phyloP scores from a whole-genome alignment of 2,113 vertebrate genomes.

The Hemicordylus capensis region DNA sequence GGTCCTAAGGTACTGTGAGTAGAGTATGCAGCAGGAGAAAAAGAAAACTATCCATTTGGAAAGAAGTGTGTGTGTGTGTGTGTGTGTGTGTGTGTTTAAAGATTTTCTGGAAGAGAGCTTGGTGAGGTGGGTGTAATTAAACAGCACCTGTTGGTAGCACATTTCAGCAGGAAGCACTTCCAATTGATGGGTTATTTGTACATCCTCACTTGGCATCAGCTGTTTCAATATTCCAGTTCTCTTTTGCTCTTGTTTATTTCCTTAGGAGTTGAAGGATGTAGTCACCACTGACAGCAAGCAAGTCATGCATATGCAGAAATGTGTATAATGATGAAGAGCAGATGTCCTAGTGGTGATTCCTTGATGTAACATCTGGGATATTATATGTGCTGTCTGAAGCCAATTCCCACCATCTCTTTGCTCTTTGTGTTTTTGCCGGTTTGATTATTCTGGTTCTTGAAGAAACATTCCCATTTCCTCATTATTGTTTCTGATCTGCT shows the following conservation, averaged over 20 bases:
- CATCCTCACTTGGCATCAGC: neutral
- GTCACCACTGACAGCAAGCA: conserved; percentile 26
- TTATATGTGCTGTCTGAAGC: neutral
- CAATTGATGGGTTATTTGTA: neutral
- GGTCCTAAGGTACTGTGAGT: neutral
- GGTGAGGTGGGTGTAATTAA: conserved; percentile 42
- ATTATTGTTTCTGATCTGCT: conserved; percentile 20
- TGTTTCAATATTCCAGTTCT: conserved; percentile 13
- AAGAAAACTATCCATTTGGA: neutral
- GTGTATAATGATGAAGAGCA: conserved; percentile 13
- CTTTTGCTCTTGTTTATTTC: neutral
- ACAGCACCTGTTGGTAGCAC: neutral
- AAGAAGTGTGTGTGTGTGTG: neutral
- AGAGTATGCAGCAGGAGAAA: neutral
- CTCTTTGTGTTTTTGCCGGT: conserved; percentile 29
- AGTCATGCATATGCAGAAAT: conserved; percentile 13
- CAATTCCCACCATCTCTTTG: neutral
- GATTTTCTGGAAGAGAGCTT: conserved; percentile 39
- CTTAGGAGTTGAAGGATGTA: conserved; percentile 35
- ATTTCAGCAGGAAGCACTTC: conserved; percentile 29
- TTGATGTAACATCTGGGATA: neutral
- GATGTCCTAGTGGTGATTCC: neutral
- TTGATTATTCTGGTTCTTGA: conserved; percentile 27
- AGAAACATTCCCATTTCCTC: conserved; percentile 20
- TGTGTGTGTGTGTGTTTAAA: neutral